Base-by-base conservation (phyloP, 2,888 invertebrate genomes). In the Alloplasta piceator region DNA sequence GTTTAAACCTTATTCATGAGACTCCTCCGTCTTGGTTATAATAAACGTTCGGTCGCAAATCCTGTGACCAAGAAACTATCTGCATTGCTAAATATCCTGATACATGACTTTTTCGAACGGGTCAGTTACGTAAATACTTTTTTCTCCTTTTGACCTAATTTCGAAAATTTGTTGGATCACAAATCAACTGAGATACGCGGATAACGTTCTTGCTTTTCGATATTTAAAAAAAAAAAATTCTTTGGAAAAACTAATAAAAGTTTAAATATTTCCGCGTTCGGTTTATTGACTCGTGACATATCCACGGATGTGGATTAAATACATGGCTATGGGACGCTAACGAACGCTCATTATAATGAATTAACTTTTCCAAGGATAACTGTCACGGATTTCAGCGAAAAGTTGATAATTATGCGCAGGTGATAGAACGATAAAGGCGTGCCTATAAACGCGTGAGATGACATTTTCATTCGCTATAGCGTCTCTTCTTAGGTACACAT, bases 301-400 rank as follows among this genome's bases (percentile, higher is more conserved):
- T n/a, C n/a, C n/a, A n/a, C n/a, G n/a, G n/a, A n/a, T n/a, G n/a
- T n/a, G n/a, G n/a, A n/a, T n/a, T n/a, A n/a, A n/a, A n/a, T n/a
- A n/a, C n/a, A n/a, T n/a, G n/a, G n/a, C 50, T 50, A 50, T 61
- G 58, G 60, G 46, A 52, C 60, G 52, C 76, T 77, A 80, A 76
- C 78, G 75, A 78, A 73, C 78, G 80, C 86, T 88, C 86, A 86
- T 89, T 88, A 89, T 86, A 86, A 89, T 87, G 88, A 89, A 89
- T 89, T 89, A 87, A 84, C 82, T 87, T 83, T 83, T 82, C 71
- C 84, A 67, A 68, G 60, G 56, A 87, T 88, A 80, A 88, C 89
- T 88, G 85, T 86, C 85, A 46, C 76, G 46, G 82, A 78, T 84
- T 86, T 86, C 85, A 85, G 84, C 75, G 82, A 83, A 85, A 85